Percentiles rank a stretch among this genome's conserved stretches.
Conservation (phyloP, 2,113 vertebrate species). For the Sceloporus undulatus region DNA sequence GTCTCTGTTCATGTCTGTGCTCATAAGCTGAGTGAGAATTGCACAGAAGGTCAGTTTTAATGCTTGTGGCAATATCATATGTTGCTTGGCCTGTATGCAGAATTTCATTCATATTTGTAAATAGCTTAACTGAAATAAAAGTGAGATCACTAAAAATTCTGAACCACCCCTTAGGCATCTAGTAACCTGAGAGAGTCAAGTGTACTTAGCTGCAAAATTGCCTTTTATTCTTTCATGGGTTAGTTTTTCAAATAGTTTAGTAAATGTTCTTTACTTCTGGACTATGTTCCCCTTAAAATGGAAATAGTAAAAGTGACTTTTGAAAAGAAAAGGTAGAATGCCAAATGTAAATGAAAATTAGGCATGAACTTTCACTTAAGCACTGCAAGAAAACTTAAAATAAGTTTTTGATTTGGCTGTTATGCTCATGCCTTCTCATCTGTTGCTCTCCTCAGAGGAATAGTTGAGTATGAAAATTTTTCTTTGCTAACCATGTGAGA, state of each 20-base stretch:
- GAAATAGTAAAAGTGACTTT: constrained; percentile 27
- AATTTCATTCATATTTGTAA: neutral
- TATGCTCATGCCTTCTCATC: constrained; percentile 35
- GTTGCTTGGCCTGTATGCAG: neutral
- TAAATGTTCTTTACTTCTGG: neutral
- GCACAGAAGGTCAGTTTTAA: neutral
- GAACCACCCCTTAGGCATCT: neutral
- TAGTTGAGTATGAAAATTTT: neutral
- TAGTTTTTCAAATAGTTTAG: neutral
- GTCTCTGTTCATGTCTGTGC: neutral
- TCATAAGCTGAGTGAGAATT: constrained; percentile 33
- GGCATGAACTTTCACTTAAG: constrained; percentile 28
- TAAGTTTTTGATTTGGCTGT: constrained; percentile 37
- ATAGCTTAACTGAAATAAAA: neutral
- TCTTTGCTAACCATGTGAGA: neutral
- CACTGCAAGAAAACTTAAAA: neutral
- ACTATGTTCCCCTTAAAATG: constrained; percentile 23
- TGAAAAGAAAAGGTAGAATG: neutral
- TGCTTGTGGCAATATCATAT: neutral
- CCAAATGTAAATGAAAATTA: neutral
- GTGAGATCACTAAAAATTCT: neutral
- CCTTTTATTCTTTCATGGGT: neutral
- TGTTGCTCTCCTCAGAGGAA: neutral
- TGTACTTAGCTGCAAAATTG: neutral
- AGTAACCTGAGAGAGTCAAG: neutral